Percentiles rank a stretch among this genome's conserved stretches.
These are phyloP conservation scores for Corythucha ciliata DNA, from an alignment of 2,888 invertebrate species.

Conservation along the genomic window DNA sequence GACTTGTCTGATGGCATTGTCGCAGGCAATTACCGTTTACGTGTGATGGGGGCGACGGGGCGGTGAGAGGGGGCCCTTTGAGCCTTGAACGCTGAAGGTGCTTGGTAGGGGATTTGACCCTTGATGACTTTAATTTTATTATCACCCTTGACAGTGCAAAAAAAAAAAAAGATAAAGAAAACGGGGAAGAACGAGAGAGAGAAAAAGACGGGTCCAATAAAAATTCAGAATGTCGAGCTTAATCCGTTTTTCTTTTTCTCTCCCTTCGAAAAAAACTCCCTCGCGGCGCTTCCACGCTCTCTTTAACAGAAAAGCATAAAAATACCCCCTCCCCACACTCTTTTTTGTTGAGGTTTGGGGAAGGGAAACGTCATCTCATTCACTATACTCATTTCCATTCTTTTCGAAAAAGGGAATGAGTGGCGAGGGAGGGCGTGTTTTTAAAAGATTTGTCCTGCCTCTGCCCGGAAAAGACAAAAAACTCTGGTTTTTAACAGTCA, in stretches of 20 bases:
- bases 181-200: conserved; percentile 24
- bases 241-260: conserved; percentile 33
- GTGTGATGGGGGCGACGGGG: neutral
- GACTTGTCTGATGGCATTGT: conserved; percentile 22
- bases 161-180: conserved; percentile 17
- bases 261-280: conserved; percentile 14
- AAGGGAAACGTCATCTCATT: too few relatives aligned
- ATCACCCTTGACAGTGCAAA: too few relatives aligned
- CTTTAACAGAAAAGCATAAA: conserved; percentile 4
- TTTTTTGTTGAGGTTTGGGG: too few relatives aligned
- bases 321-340: too few relatives aligned
- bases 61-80: too few relatives aligned
- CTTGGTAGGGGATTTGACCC: conserved; percentile 3
- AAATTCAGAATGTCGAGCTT: conserved; percentile 35
- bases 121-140: conserved; percentile 26
- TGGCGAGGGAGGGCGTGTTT: conserved; percentile 9
- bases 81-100: too few relatives aligned
- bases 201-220: conserved; percentile 33
- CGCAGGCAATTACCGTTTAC: conserved; percentile 18
- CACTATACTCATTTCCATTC: too few relatives aligned
- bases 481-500: conserved; percentile 20
- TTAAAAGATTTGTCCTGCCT: conserved; percentile 16
- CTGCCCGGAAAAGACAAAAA: neutral
- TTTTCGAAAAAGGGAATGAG: neutral
- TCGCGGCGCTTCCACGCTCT: neutral